Evolutionary conservation across 2,888 invertebrate species (phyloP), one percentile per base, ranked within the genome.

Genomic region (Erebia palarica): DNA sequence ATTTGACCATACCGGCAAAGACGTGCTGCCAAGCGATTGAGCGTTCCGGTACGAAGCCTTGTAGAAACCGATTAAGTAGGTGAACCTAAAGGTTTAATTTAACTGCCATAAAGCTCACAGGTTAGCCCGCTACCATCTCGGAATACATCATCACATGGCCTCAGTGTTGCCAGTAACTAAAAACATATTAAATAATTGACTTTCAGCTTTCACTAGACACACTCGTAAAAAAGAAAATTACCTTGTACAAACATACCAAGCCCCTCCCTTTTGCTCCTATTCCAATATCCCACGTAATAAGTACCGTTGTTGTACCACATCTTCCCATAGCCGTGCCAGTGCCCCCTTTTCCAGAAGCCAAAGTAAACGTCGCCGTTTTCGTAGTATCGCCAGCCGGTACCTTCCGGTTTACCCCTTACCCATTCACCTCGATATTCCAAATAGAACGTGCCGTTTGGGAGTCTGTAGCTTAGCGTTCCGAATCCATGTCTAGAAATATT

Each of bases 271-370:
- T 86, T 76, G 77, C 90, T 86, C 75, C 87, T 87, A 11, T 83
- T 83, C 95, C 95, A 96, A 73, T 94, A 92, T 0, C 96, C 96
- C 65, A 94, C 94, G 74, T 95, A 96, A 78, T 94, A 94, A 0
- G 94, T 92, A 0, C 94, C 94, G 77, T 95, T 86, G 0, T 82
- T 78, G 76, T 94, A 95, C 95, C 95, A 95, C 91, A 95, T 94
- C 78, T 94, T 93, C 1, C 95, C 96, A 74, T 93, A 94, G 0
- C 95, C 95, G 18, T 94, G 89, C 47, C 94, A 86, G 71, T 88
- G 84, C 0, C 94, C 94, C 57, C 86, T 82, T 73, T 87, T 88
- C 85, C 93, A 94, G 76, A 91, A 92, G 0, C 96, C 96, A 71
- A 95, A 92, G 81, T 95, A 96, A 18, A 94, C 93, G 75, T 94